Conservation (phyloP, 1,140 invertebrate genomes). For the Dryas iulia region DNA sequence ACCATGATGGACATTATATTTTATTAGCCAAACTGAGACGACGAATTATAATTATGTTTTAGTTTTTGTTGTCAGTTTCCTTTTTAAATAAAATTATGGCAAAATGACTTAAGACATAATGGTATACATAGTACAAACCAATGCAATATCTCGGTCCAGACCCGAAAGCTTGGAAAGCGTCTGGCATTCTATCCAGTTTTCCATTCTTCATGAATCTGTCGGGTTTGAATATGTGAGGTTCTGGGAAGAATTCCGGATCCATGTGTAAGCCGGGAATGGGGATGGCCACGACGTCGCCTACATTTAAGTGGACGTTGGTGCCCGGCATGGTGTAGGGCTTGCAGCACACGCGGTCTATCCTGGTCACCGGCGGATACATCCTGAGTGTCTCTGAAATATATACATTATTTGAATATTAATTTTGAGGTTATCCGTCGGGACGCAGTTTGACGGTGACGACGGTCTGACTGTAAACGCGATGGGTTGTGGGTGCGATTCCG, state of each 20-base stretch:
- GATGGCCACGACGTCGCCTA: conserved; percentile 71
- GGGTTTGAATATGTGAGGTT: conserved; percentile 82
- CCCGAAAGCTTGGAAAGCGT: conserved; percentile 86
- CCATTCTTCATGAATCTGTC: conserved; percentile 82
- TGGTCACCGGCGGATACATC: conserved; percentile 80
- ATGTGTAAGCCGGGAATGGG: conserved; percentile 81
- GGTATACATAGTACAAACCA: conserved; percentile 77
- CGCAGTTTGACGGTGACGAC: too few species aligned
- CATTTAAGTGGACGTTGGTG: conserved; percentile 65
- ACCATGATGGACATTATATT: too few species aligned
- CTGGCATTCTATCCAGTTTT: conserved; percentile 70
- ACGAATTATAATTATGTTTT: too few species aligned
- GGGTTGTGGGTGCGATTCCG: too few species aligned
- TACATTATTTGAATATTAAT: neutral
- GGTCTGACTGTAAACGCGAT: too few species aligned
- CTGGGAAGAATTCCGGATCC: conserved; percentile 81
- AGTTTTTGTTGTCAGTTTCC: too few species aligned
- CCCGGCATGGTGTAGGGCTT: conserved; percentile 78
- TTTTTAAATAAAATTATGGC: too few species aligned
- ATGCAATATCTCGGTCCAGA: conserved; percentile 87
- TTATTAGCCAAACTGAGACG: too few species aligned
- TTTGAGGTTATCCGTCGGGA: too few species aligned
- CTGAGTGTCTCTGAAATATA: conserved; percentile 82
- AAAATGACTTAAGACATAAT: too few species aligned
- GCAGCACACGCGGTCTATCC: conserved; percentile 75